These are phyloP conservation scores for Ormia ochracea DNA, from an alignment of 2,888 invertebrate species.

Conservation along the genomic window DNA sequence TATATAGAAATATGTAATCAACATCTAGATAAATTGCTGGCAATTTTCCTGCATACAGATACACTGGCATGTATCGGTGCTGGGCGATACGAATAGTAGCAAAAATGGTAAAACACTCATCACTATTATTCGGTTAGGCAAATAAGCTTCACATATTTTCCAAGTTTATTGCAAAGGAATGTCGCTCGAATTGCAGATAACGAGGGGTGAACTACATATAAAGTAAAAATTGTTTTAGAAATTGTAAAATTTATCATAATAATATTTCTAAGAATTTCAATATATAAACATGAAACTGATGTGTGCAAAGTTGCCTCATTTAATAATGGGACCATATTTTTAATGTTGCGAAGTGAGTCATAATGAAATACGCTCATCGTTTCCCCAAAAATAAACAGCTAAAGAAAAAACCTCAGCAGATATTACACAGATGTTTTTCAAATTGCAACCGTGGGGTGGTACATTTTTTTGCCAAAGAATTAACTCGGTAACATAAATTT, in stretches of 20 bases:
- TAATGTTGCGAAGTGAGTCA: neutral
- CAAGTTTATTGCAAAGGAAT: neutral
- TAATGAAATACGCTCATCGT: neutral
- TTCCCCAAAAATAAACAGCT: neutral
- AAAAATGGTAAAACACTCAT: slow-evolving; percentile 13
- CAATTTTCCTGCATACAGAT: slow-evolving; percentile 15
- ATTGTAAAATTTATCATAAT: neutral
- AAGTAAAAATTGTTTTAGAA: neutral
- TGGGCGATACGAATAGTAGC: neutral
- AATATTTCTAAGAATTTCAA: neutral
- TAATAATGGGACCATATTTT: neutral
- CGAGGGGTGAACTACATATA: neutral
- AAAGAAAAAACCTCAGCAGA: neutral
- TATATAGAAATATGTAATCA: slow-evolving; percentile 33
- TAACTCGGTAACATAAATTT: neutral
- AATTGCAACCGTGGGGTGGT: neutral
- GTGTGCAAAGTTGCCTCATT: neutral
- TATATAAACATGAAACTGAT: slow-evolving; percentile 1
- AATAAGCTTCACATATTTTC: neutral
- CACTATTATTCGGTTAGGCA: slow-evolving; percentile 2
- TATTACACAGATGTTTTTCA: neutral
- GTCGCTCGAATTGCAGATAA: neutral
- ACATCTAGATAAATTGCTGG: slow-evolving; percentile 41
- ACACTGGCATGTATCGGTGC: neutral
- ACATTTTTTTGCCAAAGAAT: neutral